Conservation (phyloP, 2,797 vertebrate genomes). For the Phyllotis vaccarum region DNA sequence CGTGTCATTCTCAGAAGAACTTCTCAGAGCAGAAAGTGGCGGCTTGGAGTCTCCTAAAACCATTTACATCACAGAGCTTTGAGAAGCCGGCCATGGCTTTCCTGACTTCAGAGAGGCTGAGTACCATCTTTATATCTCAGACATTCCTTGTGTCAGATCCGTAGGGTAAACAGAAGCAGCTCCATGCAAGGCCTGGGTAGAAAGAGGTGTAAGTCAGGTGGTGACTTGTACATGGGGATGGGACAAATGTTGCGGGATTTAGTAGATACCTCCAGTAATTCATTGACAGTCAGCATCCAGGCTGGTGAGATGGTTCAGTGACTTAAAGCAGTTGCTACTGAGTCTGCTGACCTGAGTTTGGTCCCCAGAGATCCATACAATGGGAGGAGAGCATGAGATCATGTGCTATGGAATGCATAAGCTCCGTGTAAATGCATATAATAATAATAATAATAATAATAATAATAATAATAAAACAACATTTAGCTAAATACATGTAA, state of each 20-base stretch:
- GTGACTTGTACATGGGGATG: no score
- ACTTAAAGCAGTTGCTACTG: background rate
- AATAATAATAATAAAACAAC: no score
- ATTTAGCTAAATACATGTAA: background rate
- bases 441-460: no score
- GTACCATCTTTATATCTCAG: background rate
- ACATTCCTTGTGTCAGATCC: background rate
- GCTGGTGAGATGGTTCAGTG: background rate
- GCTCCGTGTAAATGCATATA: no score
- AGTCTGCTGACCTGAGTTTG: background rate
- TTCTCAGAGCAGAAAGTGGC: background rate
- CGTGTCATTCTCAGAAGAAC: background rate
- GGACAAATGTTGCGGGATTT: background rate
- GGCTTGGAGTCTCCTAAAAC: background rate
- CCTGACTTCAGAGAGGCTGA: background rate
- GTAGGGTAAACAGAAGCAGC: accelerated
- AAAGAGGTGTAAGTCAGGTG: background rate
- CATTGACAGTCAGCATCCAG: background rate
- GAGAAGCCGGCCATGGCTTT: background rate
- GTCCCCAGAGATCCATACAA: background rate
- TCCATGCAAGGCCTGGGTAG: accelerated
- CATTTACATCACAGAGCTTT: background rate
- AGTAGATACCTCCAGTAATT: background rate
- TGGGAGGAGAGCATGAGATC: background rate
- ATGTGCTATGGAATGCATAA: background rate